A percentile compares a stretch with the other conserved stretches of the same genome.
Evolutionary conservation across 2,888 invertebrate species (phyloP).

Genomic region (Erynnis tages): DNA sequence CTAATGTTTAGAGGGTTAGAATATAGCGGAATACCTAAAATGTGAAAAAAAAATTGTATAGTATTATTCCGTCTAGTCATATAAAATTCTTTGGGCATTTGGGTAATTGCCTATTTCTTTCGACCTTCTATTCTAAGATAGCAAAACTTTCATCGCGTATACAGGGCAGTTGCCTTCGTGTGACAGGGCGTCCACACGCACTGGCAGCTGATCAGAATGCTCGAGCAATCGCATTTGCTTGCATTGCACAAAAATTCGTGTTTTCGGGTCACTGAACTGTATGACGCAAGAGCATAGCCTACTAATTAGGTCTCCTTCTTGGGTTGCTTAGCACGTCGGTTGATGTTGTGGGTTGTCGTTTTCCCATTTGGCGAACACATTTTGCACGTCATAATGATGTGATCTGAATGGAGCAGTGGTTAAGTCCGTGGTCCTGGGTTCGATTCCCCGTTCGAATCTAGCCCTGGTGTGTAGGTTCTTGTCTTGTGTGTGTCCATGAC

Average conservation of each 20-base stretch:
- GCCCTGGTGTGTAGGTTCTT: too few species aligned
- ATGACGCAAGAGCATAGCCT: conserved; percentile 17
- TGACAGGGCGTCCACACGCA: conserved; percentile 35
- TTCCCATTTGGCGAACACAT: neutral
- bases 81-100: too few species aligned
- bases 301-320: conserved; percentile 19
- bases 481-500: too few species aligned
- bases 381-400: neutral
- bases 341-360: neutral
- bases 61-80: too few species aligned
- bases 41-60: too few species aligned
- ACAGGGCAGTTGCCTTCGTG: neutral
- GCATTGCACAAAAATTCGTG: conserved; percentile 58
- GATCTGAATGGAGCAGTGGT: too few species aligned
- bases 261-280: conserved; percentile 50
- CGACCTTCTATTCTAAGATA: neutral
- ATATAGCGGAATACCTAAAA: too few species aligned
- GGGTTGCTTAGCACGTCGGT: neutral
- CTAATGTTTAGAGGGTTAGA: too few species aligned
- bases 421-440: too few species aligned
- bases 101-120: too few species aligned
- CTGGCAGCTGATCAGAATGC: conserved; percentile 55
- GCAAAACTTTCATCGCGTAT: neutral
- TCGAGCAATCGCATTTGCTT: conserved; percentile 53
- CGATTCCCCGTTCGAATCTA: too few species aligned